phyloP scores from a whole-genome alignment of 2,888 invertebrate genomes.

The Epinotia bilunana region DNA sequence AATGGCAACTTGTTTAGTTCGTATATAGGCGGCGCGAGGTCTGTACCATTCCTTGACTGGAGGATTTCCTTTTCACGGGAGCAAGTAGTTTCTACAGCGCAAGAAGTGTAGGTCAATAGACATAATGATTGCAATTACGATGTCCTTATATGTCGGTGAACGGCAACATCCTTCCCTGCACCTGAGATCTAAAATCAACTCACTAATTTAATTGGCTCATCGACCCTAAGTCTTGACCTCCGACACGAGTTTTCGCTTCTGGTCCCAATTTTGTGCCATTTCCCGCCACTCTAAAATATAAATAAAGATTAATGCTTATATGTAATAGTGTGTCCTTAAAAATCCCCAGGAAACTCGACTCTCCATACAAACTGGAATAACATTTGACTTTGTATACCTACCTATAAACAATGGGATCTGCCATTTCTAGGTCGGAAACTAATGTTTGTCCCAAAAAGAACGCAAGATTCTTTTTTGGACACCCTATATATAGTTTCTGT shows the following conservation, averaged over 20 bases:
- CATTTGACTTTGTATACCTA: too few relatives aligned
- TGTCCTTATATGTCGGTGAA: neutral
- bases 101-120: neutral
- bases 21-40: neutral
- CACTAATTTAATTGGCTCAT: too few relatives aligned
- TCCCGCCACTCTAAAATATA: too few relatives aligned
- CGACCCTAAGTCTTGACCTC: neutral
- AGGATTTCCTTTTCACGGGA: neutral
- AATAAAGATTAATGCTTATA: too few relatives aligned
- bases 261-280: neutral
- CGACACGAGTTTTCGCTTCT: neutral
- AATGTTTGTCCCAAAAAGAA: too few relatives aligned
- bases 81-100: neutral
- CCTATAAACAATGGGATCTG: too few relatives aligned
- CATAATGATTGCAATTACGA: neutral
- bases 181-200: neutral
- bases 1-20: conserved; percentile 3
- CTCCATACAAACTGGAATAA: too few relatives aligned
- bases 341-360: too few relatives aligned
- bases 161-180: neutral
- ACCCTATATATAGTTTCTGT: too few relatives aligned
- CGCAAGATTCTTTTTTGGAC: too few relatives aligned
- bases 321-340: too few relatives aligned
- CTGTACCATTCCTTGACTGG: neutral
- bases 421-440: too few relatives aligned